Conservation (phyloP, 2,113 vertebrate species). For the Tetraodon nigroviridis region DNA sequence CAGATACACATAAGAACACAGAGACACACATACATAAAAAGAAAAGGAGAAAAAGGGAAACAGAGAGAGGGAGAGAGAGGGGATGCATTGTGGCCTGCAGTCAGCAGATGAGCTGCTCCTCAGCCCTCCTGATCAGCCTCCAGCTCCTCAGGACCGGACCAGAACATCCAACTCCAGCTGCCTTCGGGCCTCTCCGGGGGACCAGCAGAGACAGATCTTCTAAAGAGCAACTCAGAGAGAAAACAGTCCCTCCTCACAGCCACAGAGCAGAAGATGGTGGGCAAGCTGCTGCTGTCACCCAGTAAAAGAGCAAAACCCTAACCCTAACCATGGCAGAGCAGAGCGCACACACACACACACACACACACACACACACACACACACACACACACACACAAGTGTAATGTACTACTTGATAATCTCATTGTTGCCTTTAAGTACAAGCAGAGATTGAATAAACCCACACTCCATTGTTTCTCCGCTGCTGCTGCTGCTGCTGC, state of each 20-base stretch:
- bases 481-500: conserved; percentile 75
- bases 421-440: conserved; percentile 99
- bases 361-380: conserved; percentile 16
- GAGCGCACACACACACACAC: background rate
- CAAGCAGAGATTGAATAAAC: conserved; percentile 99
- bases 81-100: background rate
- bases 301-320: background rate
- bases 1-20: background rate
- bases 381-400: conserved; percentile 45
- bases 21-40: background rate
- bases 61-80: conserved; percentile 34
- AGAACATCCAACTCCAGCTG: too few relatives aligned
- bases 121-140: too few relatives aligned
- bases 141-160: too few relatives aligned
- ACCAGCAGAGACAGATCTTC: too few relatives aligned
- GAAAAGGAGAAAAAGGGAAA: too few relatives aligned
- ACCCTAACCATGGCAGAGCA: background rate
- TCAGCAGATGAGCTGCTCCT: too few relatives aligned
- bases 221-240: too few relatives aligned
- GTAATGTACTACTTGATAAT: conserved; percentile 96
- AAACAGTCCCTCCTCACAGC: too few relatives aligned
- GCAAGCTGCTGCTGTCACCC: too few relatives aligned
- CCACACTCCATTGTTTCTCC: conserved; percentile 71
- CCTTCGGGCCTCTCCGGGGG: too few relatives aligned
- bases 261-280: too few relatives aligned